Evolutionary conservation across 2,888 invertebrate genomes (phyloP), one percentile per base, ranked within the genome.

Genomic region (Epirrhoe alternata): DNA sequence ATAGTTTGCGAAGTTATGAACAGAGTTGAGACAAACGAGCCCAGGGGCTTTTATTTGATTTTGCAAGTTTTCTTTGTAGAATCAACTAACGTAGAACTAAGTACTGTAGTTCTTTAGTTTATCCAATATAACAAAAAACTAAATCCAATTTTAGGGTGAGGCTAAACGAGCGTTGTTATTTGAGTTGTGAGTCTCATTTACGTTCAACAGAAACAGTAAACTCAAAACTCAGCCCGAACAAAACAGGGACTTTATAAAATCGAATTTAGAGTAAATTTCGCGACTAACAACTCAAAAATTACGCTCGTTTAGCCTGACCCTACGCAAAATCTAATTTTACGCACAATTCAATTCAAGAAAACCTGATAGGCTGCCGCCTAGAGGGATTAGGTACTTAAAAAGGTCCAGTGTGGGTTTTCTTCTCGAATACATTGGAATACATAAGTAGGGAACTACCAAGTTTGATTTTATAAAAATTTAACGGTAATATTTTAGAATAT

Each of bases 21-120:
- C n/a, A 62, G n/a, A 50, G 62, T 62, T 62, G 16, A 30, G n/a
- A 50, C 42, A 61, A 45, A 17, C 16, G 30, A 16, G 35, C 49
- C 61, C 51, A 12, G 55, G 33, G 14, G 14, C 8, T 47, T 45
- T 58, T 58, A 63, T 53, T 45, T 53, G 57, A 61, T 24, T 66
- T 58, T 61, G 50, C 31, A 17, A 24, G 42, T 31, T 45, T 42
- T 52, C 51, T 51, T 45, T 24, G 12, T 53, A 31, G 45, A 53
- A 45, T 47, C 35, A 58, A 50, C 17, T 50, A 50, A 61, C 61
- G 17, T 3, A 50, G 7, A 12, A 24, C 14, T 50, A 17, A 55
- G 24, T 24, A 24, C n/a, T n/a, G 3, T 3, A 24, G 50, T 50
- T 56, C n/a, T 45, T 52, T 17, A 31, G 7, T 30, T 47, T 49